Percentiles rank a stretch among this genome's conserved stretches.
These are phyloP conservation scores for Myotis daubentonii DNA, from an alignment of 2,797 vertebrate species.

Conservation along the genomic window DNA sequence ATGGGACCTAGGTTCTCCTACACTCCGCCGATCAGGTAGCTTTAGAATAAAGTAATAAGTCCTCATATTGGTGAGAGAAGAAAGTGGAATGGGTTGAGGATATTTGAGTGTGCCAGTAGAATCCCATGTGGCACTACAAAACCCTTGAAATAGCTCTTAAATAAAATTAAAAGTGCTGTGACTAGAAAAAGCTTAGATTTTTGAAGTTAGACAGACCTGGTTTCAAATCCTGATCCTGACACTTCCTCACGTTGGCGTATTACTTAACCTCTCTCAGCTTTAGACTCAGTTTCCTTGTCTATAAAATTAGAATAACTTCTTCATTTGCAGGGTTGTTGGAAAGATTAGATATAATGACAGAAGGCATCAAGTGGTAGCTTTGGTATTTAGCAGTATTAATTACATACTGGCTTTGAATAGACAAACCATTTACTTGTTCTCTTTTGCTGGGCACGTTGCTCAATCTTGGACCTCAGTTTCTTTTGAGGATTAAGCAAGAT, in stretches of 20 bases:
- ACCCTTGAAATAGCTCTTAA: not conserved
- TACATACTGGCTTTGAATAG: not conserved
- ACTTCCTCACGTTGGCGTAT: not conserved
- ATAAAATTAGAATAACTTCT: not conserved
- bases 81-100: not conserved
- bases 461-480: slow-evolving; percentile 24
- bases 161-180: not conserved
- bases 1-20: not conserved
- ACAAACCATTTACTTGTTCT: not conserved
- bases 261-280: not conserved
- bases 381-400: not conserved
- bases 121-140: not conserved
- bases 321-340: not conserved
- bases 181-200: not conserved
- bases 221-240: not conserved
- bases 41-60: slow-evolving; percentile 24
- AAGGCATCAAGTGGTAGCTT: not conserved
- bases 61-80: not conserved
- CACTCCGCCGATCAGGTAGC: not conserved
- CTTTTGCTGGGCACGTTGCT: not conserved
- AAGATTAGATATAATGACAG: not conserved
- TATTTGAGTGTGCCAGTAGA: not conserved
- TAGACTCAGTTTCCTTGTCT: not conserved
- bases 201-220: not conserved
- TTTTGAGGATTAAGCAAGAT: not conserved